Conservation (phyloP, 1,140 invertebrate species). For the Babylonia areolata region DNA sequence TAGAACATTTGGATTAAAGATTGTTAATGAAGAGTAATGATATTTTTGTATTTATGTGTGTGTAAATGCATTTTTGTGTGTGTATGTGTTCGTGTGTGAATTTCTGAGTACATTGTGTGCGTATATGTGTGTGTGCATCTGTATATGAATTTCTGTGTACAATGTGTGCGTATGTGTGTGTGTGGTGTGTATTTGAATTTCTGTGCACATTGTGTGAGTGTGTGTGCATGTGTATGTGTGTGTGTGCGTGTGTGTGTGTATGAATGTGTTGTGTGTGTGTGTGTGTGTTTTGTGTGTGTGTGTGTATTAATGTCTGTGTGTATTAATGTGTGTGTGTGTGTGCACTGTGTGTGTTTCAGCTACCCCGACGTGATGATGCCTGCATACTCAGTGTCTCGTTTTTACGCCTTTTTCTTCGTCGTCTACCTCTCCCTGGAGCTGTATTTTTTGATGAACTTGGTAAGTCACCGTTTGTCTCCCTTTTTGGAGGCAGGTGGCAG, state of each 20-base stretch:
- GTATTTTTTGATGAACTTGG: slow-evolving; percentile 93
- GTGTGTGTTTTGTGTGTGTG: background rate
- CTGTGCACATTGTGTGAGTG: background rate
- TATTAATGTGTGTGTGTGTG: background rate
- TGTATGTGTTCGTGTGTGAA: too few species aligned
- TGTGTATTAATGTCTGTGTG: background rate
- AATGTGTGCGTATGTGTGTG: too few species aligned
- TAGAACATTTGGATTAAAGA: too few species aligned
- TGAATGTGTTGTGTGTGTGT: background rate
- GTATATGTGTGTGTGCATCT: too few species aligned
- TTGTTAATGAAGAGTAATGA: too few species aligned
- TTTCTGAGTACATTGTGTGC: too few species aligned
- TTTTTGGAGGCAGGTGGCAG: too few species aligned
- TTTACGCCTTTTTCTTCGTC: slow-evolving; percentile 91
- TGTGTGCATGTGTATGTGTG: background rate
- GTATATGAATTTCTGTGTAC: too few species aligned
- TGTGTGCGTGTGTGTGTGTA: background rate
- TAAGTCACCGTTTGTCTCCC: slow-evolving; percentile 73
- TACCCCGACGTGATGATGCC: slow-evolving; percentile 97
- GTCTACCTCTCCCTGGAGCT: slow-evolving; percentile 89
- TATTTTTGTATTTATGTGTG: too few species aligned
- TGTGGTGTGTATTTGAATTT: too few species aligned
- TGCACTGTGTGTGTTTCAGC: slow-evolving; percentile 77
- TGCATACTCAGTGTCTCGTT: slow-evolving; percentile 86
- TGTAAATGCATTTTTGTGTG: too few species aligned